phyloP scores from a whole-genome alignment of 2,797 vertebrate genomes.

The Galaxias olidus region DNA sequence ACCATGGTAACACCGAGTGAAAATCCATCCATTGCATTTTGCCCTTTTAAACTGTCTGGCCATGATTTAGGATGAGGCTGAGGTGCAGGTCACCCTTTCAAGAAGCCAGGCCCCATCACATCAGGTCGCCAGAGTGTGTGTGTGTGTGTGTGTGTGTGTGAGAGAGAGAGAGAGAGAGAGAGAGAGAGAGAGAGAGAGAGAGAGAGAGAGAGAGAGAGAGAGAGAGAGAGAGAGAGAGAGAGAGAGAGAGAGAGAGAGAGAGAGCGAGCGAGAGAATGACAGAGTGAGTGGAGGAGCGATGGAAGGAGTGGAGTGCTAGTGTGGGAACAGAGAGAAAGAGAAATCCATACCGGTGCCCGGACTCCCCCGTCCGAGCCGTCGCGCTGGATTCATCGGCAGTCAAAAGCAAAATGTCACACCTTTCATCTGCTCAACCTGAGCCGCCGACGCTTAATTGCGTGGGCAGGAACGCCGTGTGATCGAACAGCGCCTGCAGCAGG shows the following conservation, averaged over 20 bases:
- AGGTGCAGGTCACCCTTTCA: constrained; percentile 49
- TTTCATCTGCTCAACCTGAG: constrained; percentile 57
- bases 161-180: constrained; percentile 20
- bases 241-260: constrained; percentile 16
- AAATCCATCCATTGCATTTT: constrained; percentile 60
- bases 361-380: constrained; percentile 48
- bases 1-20: constrained; percentile 61
- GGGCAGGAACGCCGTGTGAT: constrained; percentile 45
- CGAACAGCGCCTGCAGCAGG: constrained; percentile 24
- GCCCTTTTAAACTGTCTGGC: constrained; percentile 75
- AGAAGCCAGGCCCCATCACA: constrained; percentile 49
- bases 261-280: no score
- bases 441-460: constrained; percentile 64
- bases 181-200: constrained; percentile 8
- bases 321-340: constrained; percentile 19
- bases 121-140: no score
- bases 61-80: constrained; percentile 68
- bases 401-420: constrained; percentile 69
- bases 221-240: constrained; percentile 20
- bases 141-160: no score
- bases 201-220: no score
- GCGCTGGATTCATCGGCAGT: constrained; percentile 62
- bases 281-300: constrained; percentile 25
- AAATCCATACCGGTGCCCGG: constrained; percentile 64
- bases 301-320: background rate